These are phyloP conservation scores for Thryonomys swinderianus DNA, from an alignment of 2,113 vertebrate species.

Conservation along the genomic window DNA sequence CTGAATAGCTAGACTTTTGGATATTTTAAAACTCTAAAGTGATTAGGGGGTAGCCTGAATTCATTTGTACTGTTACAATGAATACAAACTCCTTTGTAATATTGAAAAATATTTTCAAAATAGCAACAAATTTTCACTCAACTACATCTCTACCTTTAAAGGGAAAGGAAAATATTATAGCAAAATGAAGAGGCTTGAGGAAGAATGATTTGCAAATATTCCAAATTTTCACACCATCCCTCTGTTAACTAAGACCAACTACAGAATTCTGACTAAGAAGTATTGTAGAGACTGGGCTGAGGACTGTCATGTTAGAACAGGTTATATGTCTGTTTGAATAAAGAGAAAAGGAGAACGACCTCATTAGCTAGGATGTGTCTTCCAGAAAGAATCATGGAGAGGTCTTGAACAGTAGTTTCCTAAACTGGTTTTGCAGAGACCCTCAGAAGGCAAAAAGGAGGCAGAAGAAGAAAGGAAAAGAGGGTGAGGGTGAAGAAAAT, in stretches of 20 bases:
- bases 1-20: background rate
- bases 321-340: background rate
- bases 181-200: background rate
- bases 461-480: background rate
- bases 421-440: background rate
- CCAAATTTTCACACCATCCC: background rate
- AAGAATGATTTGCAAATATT: background rate
- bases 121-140: constrained; percentile 1
- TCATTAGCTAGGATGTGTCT: background rate
- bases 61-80: background rate
- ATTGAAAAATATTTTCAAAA: background rate
- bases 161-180: background rate
- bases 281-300: background rate
- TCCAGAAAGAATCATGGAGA: background rate
- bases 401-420: background rate
- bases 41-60: background rate
- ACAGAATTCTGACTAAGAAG: background rate
- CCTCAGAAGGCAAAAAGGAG: background rate
- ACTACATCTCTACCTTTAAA: background rate
- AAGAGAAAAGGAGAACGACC: background rate
- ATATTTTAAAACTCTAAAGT: constrained; percentile 53
- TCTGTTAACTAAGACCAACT: background rate
- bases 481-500: background rate
- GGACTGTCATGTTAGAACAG: background rate
- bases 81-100: constrained; percentile 10